Evolutionary conservation across 2,113 vertebrate genomes (phyloP).

Genomic region (Rallus limicola): DNA sequence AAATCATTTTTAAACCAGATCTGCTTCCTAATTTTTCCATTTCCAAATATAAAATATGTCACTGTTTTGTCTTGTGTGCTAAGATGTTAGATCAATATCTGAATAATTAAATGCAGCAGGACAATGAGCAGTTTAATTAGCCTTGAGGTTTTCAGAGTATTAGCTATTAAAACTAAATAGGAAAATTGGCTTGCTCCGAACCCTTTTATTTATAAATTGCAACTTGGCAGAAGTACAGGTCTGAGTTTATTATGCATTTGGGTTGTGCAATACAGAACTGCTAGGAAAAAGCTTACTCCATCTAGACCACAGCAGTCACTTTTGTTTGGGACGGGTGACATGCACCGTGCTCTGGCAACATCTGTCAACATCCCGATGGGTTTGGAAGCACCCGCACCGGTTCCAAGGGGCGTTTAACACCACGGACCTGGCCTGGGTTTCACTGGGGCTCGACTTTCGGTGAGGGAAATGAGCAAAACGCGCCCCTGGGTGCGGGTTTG

Average conservation of each 20-base stretch:
- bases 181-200: slow-evolving; percentile 53
- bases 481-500: fast-evolving
- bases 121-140: slow-evolving; percentile 62
- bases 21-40: slow-evolving; percentile 56
- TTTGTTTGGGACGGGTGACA: not conserved
- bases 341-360: not conserved
- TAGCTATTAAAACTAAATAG: slow-evolving; percentile 63
- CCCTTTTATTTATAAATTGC: slow-evolving; percentile 51
- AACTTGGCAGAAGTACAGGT: slow-evolving; percentile 45
- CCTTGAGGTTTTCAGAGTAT: slow-evolving; percentile 49
- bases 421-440: not conserved
- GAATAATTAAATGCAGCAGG: slow-evolving; percentile 63
- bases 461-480: not conserved
- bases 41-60: slow-evolving; percentile 57
- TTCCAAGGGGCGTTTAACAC: not conserved
- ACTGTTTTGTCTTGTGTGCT: slow-evolving; percentile 13
- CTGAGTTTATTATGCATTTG: slow-evolving; percentile 39
- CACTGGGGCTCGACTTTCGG: not conserved
- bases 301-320: not conserved
- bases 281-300: not conserved
- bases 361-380: not conserved
- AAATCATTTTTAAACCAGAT: slow-evolving; percentile 22
- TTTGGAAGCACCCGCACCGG: fast-evolving
- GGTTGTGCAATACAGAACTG: not conserved
- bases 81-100: slow-evolving; percentile 61